phyloP scores from a whole-genome alignment of 2,113 vertebrate genomes.

The Crotalus helleri region DNA sequence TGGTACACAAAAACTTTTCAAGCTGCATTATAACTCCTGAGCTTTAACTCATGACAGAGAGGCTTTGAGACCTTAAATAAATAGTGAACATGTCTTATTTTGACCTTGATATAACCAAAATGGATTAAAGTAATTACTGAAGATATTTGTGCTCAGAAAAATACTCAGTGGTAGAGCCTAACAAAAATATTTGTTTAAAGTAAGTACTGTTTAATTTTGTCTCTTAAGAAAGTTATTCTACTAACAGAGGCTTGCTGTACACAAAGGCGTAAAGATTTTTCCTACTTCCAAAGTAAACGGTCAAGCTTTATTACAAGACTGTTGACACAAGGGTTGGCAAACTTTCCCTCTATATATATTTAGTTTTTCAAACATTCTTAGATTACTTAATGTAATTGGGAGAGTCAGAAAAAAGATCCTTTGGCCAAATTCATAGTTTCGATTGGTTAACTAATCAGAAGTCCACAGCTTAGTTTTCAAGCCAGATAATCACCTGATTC shows the following conservation, averaged over 20 bases:
- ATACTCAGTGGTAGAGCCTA: background rate
- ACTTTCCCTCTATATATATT: background rate
- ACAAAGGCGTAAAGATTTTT: background rate
- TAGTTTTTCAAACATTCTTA: background rate
- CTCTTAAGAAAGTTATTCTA: constrained; percentile 3
- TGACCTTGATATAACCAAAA: background rate
- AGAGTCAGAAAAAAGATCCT: background rate
- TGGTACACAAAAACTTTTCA: background rate
- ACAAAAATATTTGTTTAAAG: constrained; percentile 33
- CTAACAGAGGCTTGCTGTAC: background rate
- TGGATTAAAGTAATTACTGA: constrained; percentile 31
- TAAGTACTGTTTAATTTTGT: constrained; percentile 4
- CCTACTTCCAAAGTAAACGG: constrained; percentile 18
- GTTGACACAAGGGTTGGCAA: background rate
- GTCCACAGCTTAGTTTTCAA: background rate
- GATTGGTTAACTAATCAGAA: background rate
- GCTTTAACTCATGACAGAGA: constrained; percentile 39
- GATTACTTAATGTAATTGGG: background rate
- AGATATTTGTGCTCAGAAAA: constrained; percentile 15
- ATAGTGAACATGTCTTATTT: background rate
- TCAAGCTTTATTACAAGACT: background rate
- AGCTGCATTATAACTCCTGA: constrained; percentile 33
- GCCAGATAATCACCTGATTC: background rate
- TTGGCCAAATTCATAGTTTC: background rate
- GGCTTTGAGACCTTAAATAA: background rate